Conservation (phyloP, 2,797 vertebrate genomes). For the Benthosema pterotum region DNA sequence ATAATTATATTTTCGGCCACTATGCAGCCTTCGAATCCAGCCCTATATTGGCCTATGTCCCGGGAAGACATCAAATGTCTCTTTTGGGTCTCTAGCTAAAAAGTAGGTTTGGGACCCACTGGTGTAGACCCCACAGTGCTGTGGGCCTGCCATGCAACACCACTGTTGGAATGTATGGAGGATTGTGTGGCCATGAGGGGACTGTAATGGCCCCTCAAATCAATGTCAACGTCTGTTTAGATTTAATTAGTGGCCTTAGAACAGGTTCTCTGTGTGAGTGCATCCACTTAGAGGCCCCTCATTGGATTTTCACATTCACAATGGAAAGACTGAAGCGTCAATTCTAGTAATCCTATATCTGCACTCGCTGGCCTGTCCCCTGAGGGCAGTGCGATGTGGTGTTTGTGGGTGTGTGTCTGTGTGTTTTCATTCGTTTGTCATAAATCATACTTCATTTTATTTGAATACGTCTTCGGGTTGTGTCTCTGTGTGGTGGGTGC, state of each 20-base stretch:
- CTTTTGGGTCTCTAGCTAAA: no score
- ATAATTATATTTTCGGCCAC: no score
- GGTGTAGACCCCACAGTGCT: neutral
- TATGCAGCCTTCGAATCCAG: no score
- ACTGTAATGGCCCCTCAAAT: conserved; percentile 72
- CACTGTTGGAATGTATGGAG: conserved; percentile 36
- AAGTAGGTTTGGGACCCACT: no score
- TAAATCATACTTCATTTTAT: conserved; percentile 68
- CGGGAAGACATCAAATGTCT: no score
- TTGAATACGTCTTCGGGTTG: conserved; percentile 49
- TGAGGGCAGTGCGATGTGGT: conserved; percentile 57
- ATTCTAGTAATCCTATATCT: conserved; percentile 81
- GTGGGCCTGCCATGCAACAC: conserved; percentile 3
- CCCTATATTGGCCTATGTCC: no score
- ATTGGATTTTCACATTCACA: conserved; percentile 76
- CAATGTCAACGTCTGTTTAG: conserved; percentile 71
- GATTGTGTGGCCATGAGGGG: conserved; percentile 50
- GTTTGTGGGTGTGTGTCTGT: conserved; percentile 13
- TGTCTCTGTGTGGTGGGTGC: conserved; percentile 30
- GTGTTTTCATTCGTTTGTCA: conserved; percentile 64
- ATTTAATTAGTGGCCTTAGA: conserved; percentile 79
- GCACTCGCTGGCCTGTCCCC: conserved; percentile 71
- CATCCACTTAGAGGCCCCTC: conserved; percentile 77
- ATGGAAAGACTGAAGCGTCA: conserved; percentile 76
- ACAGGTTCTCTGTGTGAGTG: conserved; percentile 69